Evolutionary conservation across 2,888 invertebrate species (phyloP), one percentile per base, ranked within the genome.

Genomic region (Micoletzkya japonica): DNA sequence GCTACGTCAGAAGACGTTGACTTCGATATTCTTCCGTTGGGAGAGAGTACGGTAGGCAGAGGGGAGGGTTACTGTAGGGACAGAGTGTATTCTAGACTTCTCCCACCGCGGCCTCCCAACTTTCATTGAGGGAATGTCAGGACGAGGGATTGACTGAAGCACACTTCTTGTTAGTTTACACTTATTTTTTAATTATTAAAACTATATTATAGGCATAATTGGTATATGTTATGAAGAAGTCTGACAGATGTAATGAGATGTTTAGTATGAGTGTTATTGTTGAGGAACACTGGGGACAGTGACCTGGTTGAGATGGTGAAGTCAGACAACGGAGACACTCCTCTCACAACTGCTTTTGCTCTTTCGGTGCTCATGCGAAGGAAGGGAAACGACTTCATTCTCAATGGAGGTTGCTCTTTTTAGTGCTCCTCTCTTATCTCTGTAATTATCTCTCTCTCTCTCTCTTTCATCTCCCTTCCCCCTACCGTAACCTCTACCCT

Each of bases 1-100:
- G 90, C 91, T 60, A 72, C 72, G 57, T 72, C 74, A 0, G 90
- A 91, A 81, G 90, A 90, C 56, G 71, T 83, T n/a, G 77, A 81
- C 24, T 82, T 83, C 49, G 86, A 79, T 37, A 72, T 79, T 28
- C 79, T 76, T 20, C 76, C 76, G n/a, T 72, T 85, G 63, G 77
- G 79, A 61, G 85, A 83, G 61, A 68, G 77, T 14, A 77, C 80
- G 32, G 77, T 76, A n/a, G 69, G 68, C n/a, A 28, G 60, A 61
- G n/a, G 71, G 24, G 4, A 32, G 44, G 30, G 20, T 7, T 44
- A 50, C 4, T n/a, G 20, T 30, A 26, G 4, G 28, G 28, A 4
- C 24, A 32, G 24, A 24, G 14, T 24, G 6, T 74, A 74, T 56
- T 68, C 70, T 1, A 50, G 73, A 20, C 57, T 76, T 32, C 71